Conservation (phyloP, 2,888 invertebrate species). For the Caenorhabditis sp. region DNA sequence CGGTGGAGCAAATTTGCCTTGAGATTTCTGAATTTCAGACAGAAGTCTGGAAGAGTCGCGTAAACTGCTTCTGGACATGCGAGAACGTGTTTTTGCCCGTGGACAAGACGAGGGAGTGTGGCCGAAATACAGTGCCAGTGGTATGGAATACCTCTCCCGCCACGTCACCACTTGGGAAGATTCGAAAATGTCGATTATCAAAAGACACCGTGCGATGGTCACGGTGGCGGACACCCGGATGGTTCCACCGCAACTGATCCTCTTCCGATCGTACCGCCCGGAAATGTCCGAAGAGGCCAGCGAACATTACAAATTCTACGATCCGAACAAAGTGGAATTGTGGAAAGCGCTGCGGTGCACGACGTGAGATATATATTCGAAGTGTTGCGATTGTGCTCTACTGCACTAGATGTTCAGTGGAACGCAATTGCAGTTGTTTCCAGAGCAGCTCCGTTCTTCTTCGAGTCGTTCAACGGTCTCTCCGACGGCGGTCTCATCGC, state of each 20-base stretch:
- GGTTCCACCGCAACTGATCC: conserved; percentile 66
- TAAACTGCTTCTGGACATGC: conserved; percentile 53
- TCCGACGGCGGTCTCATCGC: conserved; percentile 72
- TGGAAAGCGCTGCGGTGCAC: conserved; percentile 72
- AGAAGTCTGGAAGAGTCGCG: conserved; percentile 56
- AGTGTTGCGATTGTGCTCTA: too few species aligned
- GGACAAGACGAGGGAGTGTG: conserved; percentile 30
- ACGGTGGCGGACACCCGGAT: conserved; percentile 68
- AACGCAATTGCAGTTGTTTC: too few species aligned
- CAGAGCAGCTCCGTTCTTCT: conserved; percentile 71
- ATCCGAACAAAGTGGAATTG: conserved; percentile 66
- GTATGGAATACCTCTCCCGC: conserved; percentile 62
- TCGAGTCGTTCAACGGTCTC: conserved; percentile 69
- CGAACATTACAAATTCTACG: conserved; percentile 64
- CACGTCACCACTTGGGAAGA: conserved; percentile 63
- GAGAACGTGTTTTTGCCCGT: conserved; percentile 55
- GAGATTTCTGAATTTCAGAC: conserved; percentile 15
- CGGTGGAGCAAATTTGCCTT: too few species aligned
- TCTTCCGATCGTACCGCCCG: conserved; percentile 69
- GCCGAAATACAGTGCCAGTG: conserved; percentile 65
- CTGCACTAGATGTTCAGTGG: too few species aligned
- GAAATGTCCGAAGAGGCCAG: conserved; percentile 64
- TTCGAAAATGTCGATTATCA: conserved; percentile 55
- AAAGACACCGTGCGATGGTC: conserved; percentile 56
- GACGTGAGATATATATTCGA: too few species aligned